These are phyloP conservation scores for Chymomyza caudatula DNA, from an alignment of 2,888 invertebrate genomes.

Conservation along the genomic window DNA sequence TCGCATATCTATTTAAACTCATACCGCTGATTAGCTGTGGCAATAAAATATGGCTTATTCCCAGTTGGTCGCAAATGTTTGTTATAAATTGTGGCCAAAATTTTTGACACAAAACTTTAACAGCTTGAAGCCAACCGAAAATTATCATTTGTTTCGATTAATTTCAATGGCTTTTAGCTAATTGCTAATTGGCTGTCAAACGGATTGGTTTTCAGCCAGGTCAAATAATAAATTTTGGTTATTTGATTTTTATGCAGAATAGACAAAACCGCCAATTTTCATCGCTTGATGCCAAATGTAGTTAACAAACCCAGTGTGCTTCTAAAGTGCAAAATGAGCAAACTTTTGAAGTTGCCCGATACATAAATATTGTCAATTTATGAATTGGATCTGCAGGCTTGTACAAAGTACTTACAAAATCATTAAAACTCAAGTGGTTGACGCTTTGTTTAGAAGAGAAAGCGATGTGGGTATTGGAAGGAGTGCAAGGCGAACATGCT, in stretches of 20 bases:
- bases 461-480: no score
- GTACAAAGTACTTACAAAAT: no score
- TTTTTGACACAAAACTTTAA: conserved; percentile 21
- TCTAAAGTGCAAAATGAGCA: neutral
- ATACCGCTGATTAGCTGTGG: no score
- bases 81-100: neutral
- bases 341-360: no score
- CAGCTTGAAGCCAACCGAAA: conserved; percentile 3
- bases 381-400: no score
- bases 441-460: no score
- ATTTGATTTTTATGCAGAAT: neutral
- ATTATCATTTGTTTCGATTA: conserved; percentile 34
- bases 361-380: no score
- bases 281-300: neutral
- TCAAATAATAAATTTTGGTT: neutral
- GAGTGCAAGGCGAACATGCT: no score
- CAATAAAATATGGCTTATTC: no score
- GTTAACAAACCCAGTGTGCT: neutral
- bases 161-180: conserved; percentile 30
- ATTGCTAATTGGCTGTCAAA: conserved; percentile 19
- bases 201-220: neutral
- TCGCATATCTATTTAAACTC: neutral
- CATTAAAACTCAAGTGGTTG: no score
- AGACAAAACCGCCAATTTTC: neutral
- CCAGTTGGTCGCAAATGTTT: neutral